Percentiles rank a stretch among this genome's conserved stretches.
Evolutionary conservation across 2,888 invertebrate species (phyloP).

Genomic region (Hyalella azteca): DNA sequence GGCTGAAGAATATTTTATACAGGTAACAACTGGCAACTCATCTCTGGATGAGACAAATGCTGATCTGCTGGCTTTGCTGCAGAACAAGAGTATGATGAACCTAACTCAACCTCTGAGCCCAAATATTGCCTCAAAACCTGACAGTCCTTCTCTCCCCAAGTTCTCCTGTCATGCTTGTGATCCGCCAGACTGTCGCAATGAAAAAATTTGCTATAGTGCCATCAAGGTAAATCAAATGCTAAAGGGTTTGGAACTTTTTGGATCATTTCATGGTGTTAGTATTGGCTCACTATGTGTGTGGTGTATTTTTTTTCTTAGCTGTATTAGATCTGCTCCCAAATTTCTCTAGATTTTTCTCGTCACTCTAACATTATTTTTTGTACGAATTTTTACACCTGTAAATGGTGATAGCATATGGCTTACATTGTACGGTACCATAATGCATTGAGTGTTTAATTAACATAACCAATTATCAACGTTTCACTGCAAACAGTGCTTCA

Average conservation of each 20-base stretch:
- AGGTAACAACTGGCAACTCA: not conserved
- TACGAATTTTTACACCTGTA: too few species aligned
- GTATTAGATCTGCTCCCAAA: too few species aligned
- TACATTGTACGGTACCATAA: too few species aligned
- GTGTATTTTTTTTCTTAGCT: too few species aligned
- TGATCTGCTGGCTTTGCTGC: constrained; percentile 18
- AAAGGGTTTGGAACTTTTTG: too few species aligned
- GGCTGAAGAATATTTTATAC: not conserved
- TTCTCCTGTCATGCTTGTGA: constrained; percentile 8
- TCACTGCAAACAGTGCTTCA: constrained; percentile 30
- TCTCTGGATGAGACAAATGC: not conserved
- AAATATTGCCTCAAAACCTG: not conserved
- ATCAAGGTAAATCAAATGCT: not conserved
- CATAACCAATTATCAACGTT: too few species aligned
- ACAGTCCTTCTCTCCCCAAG: not conserved
- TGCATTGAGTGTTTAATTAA: too few species aligned
- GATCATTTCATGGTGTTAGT: too few species aligned
- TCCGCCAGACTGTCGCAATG: not conserved
- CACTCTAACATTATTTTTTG: too few species aligned
- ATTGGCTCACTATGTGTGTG: too few species aligned
- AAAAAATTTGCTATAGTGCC: not conserved
- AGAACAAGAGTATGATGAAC: not conserved
- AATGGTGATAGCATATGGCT: too few species aligned
- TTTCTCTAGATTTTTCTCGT: too few species aligned
- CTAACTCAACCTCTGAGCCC: not conserved